These are phyloP conservation scores for Stichodactyla mertensii DNA, from an alignment of 64 coral and sea anemone genomes.

Conservation along the genomic window DNA sequence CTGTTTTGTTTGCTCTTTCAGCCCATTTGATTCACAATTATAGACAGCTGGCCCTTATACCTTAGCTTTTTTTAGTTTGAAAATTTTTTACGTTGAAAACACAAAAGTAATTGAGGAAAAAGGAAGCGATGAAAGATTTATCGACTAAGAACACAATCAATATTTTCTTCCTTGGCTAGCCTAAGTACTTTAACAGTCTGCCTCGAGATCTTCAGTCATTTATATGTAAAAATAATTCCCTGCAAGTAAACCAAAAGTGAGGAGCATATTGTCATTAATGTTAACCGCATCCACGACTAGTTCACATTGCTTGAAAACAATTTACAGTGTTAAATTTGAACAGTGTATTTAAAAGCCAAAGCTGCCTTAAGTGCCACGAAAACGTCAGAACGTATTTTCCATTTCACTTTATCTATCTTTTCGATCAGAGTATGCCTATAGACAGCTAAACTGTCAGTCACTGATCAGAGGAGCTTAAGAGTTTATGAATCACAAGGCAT, in stretches of 20 bases:
- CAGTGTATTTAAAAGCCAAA: too few species aligned
- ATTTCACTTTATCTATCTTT: too few species aligned
- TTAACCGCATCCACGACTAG: too few species aligned
- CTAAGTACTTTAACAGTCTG: background rate
- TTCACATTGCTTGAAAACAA: too few species aligned
- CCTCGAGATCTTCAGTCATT: background rate
- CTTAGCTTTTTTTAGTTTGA: too few species aligned
- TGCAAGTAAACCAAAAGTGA: background rate
- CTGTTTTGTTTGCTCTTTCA: background rate
- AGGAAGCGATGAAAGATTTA: background rate
- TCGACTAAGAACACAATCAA: background rate
- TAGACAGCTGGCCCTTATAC: background rate
- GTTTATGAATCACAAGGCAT: background rate
- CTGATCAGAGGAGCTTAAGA: background rate
- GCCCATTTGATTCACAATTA: background rate
- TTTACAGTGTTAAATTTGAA: too few species aligned
- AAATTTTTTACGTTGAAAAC: background rate
- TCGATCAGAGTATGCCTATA: background rate
- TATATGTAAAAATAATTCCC: background rate
- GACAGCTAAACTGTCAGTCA: background rate
- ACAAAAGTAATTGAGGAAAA: background rate
- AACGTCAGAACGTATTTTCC: too few species aligned
- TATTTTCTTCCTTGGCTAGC: background rate
- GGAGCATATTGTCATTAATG: too few species aligned
- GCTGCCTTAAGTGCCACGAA: too few species aligned